Evolutionary conservation across 2,888 invertebrate genomes (phyloP), one percentile per base, ranked within the genome.

Genomic region (Protophormia terraenovae): DNA sequence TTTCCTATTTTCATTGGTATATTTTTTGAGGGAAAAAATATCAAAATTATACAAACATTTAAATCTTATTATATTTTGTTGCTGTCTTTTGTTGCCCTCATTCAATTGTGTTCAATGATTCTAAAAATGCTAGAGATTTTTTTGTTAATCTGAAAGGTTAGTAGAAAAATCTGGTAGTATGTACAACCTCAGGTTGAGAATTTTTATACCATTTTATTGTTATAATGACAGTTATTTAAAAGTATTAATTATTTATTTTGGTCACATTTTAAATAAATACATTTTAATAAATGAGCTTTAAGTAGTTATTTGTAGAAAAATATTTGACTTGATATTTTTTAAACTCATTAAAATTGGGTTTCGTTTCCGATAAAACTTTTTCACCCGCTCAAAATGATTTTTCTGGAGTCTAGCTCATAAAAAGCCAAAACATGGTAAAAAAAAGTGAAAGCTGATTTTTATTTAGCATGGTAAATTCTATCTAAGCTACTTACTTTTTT

Each of bases 101-200:
- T 47, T 73, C 79, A 83, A 83, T 83, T 77, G 85, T 71, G 83
- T 79, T 82, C 83, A 83, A 79, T 86, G 79, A 78, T 76, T 82
- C 35, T 71, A 41, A 64, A 71, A 76, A 41, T 45, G 47, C 58
- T 62, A 60, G 7, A 41, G 27, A 53, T 47, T 38, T 47, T 55
- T 29, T 50, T 24, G 35, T 64, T 55, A 14, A 22, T 47, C 27
- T 60, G 10, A 62, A 55, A 45, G 50, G 45, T 58, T 77, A 29
- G 16, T 45, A 45, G 64, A 81, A 45, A 27, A 58, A 32, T 50
- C 35, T 27, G 53, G 75, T 53, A 71, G 55, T 50, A 64, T 50
- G 55, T 75, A 83, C 67, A 47, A 83, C 80, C 83, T 77, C 83
- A 86, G 83, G 86, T 86, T 83, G 67, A 29, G 60, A 64, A 53